These are phyloP conservation scores for Callionymus lyra DNA, from an alignment of 2,113 vertebrate genomes.

Conservation along the genomic window DNA sequence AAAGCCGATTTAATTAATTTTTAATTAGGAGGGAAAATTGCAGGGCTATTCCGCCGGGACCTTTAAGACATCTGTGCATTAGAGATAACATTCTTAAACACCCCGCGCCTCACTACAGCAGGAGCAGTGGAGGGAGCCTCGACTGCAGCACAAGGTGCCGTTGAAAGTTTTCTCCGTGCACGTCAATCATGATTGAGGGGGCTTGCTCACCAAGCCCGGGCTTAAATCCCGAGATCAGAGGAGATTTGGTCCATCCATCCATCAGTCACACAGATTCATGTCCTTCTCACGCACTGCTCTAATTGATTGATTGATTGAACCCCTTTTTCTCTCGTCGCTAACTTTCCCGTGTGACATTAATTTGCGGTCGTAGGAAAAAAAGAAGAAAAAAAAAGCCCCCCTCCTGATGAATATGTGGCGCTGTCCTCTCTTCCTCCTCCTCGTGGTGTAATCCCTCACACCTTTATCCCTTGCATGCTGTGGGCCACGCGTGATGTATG, in stretches of 20 bases:
- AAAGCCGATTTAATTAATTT: conserved; percentile 69
- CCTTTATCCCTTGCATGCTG: conserved; percentile 33
- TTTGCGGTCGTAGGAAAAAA: conserved; percentile 22
- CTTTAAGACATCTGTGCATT: conserved; percentile 70
- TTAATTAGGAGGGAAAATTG: conserved; percentile 70
- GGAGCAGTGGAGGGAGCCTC: conserved; percentile 15
- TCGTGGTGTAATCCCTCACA: conserved; percentile 39
- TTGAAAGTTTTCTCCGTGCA: no score
- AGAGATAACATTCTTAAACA: conserved; percentile 71
- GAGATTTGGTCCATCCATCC: conserved; percentile 26
- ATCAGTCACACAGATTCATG: conserved; percentile 30
- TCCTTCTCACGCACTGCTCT: conserved; percentile 26
- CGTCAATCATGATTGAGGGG: no score
- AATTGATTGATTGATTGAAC: conserved; percentile 47
- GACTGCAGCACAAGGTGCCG: no score
- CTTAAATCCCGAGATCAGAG: conserved; percentile 12
- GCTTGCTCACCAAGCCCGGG: conserved; percentile 9
- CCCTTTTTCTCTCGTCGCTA: conserved; percentile 14
- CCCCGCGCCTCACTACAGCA: conserved; percentile 46
- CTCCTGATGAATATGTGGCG: conserved; percentile 42
- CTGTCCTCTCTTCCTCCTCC: conserved; percentile 38
- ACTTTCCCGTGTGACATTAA: conserved; percentile 13
- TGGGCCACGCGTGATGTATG: conserved; percentile 49
- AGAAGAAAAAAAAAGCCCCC: conserved; percentile 11
- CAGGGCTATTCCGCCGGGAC: conserved; percentile 62